Base-by-base conservation (phyloP, 1,140 invertebrate genomes). In the Atta texana region DNA sequence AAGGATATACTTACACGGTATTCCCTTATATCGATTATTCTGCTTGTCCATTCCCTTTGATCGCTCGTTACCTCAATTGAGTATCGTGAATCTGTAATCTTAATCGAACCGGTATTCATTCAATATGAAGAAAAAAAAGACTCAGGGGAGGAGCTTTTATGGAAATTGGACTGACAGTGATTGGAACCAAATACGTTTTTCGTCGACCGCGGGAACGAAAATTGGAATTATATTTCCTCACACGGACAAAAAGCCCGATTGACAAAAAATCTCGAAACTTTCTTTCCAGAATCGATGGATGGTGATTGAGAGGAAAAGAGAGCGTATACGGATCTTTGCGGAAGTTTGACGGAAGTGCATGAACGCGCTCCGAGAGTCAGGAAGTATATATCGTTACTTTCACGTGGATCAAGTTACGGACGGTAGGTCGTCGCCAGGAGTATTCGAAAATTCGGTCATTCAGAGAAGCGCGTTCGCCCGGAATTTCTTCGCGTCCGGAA, bases 401-500 rank as follows among this genome's bases (percentile, higher is more conserved):
- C 80, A 63, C 80, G 55, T 84, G 69, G 80, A 84, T 63, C 80
- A 69, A 75, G 69, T 84, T 84, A 49, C 69, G 69, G 24, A 18
- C 64, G 24, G 53, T 12, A 44, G 80, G 28, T 74, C 39, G 55
- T 61, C 34, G 55, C 18, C 4, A 31, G n/a, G 39, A 39, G 49
- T 64, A 69, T 75, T 75, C n/a, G 55, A 72, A 84, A 63, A 84
- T 84, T 84, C 69, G 39, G 69, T 49, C 55, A 39, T 24, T 28
- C 39, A 24, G 24, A 44, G 68, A 3, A 49, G 55, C 68, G 31
- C 34, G 34, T 18, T 49, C 31, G 55, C 24, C 28, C 34, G 10
- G 49, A 78, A 89, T 89, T 89, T 85, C 82, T 39, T 53, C 63
- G 55, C 57, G 51, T 64, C 53, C 78, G 87, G 88, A 89, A 89